Conservation (phyloP, 2,113 vertebrate genomes). For the Heterotis niloticus region DNA sequence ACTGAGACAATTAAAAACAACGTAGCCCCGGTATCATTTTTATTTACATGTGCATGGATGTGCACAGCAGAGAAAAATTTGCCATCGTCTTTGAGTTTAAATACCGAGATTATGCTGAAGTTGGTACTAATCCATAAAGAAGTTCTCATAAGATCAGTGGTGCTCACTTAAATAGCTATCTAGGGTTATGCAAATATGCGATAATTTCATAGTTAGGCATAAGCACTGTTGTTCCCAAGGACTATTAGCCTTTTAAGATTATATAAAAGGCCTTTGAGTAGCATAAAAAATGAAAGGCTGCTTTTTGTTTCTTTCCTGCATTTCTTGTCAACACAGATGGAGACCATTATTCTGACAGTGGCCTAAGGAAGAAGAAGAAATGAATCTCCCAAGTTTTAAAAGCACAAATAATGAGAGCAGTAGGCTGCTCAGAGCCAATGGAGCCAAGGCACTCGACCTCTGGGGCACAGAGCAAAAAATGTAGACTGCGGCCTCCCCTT, state of each 20-base stretch:
- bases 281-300: neutral
- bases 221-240: neutral
- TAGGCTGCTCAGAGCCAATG: neutral
- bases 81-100: too few relatives aligned
- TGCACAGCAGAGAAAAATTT: too few relatives aligned
- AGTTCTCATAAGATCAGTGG: neutral
- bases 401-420: neutral
- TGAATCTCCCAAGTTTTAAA: neutral
- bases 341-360: neutral
- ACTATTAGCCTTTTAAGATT: neutral
- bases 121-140: neutral
- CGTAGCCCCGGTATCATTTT: too few relatives aligned
- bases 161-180: neutral
- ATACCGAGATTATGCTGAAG: too few relatives aligned
- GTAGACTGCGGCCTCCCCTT: neutral
- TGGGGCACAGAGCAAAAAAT: neutral
- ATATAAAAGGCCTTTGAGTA: neutral
- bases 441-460: neutral
- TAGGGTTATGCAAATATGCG: neutral
- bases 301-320: neutral
- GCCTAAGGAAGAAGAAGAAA: neutral
- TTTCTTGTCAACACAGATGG: neutral
- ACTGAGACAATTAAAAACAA: too few relatives aligned
- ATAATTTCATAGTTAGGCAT: neutral
- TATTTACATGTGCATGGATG: too few relatives aligned